phyloP scores from a whole-genome alignment of 2,888 invertebrate genomes.

The Drymonia ruficornis region DNA sequence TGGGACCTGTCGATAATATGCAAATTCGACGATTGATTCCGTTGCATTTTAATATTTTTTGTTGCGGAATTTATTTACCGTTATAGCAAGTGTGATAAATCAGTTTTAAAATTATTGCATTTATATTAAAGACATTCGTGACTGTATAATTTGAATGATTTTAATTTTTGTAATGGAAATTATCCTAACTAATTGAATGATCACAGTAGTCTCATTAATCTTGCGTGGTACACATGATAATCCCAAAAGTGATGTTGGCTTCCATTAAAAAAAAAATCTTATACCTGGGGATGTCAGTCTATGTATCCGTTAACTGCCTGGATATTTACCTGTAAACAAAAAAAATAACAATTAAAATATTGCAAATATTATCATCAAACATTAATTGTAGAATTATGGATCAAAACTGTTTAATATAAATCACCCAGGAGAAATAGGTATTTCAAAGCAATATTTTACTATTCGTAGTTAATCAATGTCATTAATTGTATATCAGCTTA shows the following conservation, averaged over 20 bases:
- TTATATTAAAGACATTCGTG: too few relatives aligned
- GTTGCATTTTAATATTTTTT: not conserved
- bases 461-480: not conserved
- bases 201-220: too few relatives aligned
- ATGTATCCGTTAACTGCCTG: not conserved
- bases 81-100: not conserved
- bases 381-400: too few relatives aligned
- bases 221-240: too few relatives aligned
- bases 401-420: not conserved
- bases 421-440: too few relatives aligned
- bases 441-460: not conserved
- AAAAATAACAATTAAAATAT: slow-evolving; percentile 2
- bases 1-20: slow-evolving; percentile 38
- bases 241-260: too few relatives aligned
- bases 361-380: not conserved
- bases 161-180: too few relatives aligned
- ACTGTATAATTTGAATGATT: too few relatives aligned
- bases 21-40: not conserved
- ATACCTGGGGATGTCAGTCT: too few relatives aligned
- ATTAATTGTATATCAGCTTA: not conserved
- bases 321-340: slow-evolving; percentile 45
- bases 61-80: not conserved
- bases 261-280: too few relatives aligned
- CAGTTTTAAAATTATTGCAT: not conserved
- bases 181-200: too few relatives aligned